phyloP scores from a whole-genome alignment of 2,888 invertebrate species.

The Chymomyza fuscimana region DNA sequence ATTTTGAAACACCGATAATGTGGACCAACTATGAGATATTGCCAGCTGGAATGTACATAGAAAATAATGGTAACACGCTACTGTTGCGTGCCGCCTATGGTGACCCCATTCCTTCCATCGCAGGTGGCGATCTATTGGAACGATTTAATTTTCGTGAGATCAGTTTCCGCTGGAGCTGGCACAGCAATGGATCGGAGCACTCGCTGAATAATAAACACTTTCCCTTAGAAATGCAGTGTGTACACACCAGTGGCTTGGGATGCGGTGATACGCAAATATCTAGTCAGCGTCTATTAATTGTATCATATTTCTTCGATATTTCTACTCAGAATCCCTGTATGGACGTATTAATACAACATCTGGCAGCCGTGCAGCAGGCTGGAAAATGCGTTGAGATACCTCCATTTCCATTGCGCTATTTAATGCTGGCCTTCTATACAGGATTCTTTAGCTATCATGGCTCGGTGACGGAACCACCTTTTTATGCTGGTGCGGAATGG shows the following conservation, averaged over 20 bases:
- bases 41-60: conserved; percentile 80
- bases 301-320: conserved; percentile 80
- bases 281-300: conserved; percentile 77
- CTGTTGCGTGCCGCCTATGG: conserved; percentile 66
- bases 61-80: conserved; percentile 81
- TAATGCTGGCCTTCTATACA: conserved; percentile 81
- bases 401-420: conserved; percentile 81
- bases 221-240: conserved; percentile 82
- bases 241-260: conserved; percentile 41
- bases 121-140: conserved; percentile 80
- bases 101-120: conserved; percentile 60
- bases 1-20: conserved; percentile 75
- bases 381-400: conserved; percentile 79
- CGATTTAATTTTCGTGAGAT: conserved; percentile 81
- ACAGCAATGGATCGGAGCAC: conserved; percentile 82
- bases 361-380: conserved; percentile 80
- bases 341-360: conserved; percentile 80
- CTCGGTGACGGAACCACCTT: conserved; percentile 83
- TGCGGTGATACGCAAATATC: conserved; percentile 38
- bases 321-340: conserved; percentile 82
- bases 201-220: conserved; percentile 80
- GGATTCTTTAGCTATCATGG: conserved; percentile 82
- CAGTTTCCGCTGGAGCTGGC: conserved; percentile 82
- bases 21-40: conserved; percentile 80
- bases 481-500: conserved; percentile 83